These are phyloP conservation scores for Coregonus ussuriensis DNA, from an alignment of 2,797 vertebrate species.

Conservation along the genomic window DNA sequence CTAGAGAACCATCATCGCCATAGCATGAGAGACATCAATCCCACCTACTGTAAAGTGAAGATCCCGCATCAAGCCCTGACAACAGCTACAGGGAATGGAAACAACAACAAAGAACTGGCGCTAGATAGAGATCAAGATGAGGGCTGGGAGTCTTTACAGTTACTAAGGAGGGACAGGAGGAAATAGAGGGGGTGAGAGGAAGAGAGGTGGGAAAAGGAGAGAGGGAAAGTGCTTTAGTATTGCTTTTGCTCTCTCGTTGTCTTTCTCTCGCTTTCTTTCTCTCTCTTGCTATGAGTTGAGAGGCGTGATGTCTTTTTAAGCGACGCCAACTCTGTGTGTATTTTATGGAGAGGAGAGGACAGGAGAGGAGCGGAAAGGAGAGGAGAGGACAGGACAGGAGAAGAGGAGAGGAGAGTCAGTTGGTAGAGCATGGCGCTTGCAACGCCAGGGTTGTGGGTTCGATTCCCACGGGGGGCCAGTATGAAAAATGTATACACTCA, in stretches of 20 bases:
- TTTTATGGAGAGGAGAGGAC: slow-evolving; percentile 50
- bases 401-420: neutral
- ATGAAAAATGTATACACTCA: too few species aligned
- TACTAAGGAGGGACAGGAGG: neutral
- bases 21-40: neutral
- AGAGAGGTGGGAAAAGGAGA: neutral
- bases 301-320: slow-evolving; percentile 63
- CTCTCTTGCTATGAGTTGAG: slow-evolving; percentile 41
- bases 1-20: too few species aligned
- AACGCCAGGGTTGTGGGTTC: too few species aligned
- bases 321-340: slow-evolving; percentile 36
- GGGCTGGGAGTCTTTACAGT: slow-evolving; percentile 8
- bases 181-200: slow-evolving; percentile 5
- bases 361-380: neutral
- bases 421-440: too few species aligned
- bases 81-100: slow-evolving; percentile 15
- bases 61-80: slow-evolving; percentile 21
- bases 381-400: too few species aligned
- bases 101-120: slow-evolving; percentile 19
- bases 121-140: slow-evolving; percentile 15
- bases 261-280: neutral
- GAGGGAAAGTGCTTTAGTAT: slow-evolving; percentile 25
- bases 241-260: neutral
- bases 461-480: too few species aligned
- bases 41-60: neutral